Base-by-base conservation (phyloP, 2,113 vertebrate genomes). In the Ornithorhynchus anatinus region DNA sequence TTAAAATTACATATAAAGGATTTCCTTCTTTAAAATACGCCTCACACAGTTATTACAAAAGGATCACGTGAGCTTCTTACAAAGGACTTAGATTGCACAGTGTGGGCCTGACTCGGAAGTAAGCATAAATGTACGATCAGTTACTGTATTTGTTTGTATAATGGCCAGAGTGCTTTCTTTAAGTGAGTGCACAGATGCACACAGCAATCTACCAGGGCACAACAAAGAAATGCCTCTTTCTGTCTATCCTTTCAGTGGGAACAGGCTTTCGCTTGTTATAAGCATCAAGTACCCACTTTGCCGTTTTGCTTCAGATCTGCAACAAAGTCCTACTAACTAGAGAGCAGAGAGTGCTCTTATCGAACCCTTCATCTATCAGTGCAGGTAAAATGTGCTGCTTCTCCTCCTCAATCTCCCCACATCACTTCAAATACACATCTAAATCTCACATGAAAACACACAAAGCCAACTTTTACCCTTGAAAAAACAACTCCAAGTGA, bases 21-120 rank as follows among this genome's bases (percentile, higher is more conserved):
- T 80, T 86, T 76, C 1, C 81, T 85, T 88, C 69, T 84, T 80
- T 78, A 76, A 72, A 75, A 66, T 40, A 47, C 63, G 58, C 40
- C 59, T 43, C 76, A 75, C 45, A 25, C 2, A 40, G 56, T 56
- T 58, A 63, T 68, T 80, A 83, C 77, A 84, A 69, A 73, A 85
- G 59, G 51, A 72, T 68, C 67, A 45, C 42, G 43, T 38, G 50
- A 32, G 35, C 23, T 67, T 77, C 12, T 57, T 50, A 69, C 79
- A 88, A 71, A 68, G 16, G 16, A 79, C 25, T 68, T 32, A 60
- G 52, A 9, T 23, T 15, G 53, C 38, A 51, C 43, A 27, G 7
- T 31, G 42, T 42, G 5, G 69, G 37, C 60, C 39, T 68, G 43
- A 65, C 47, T 39, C 47, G 31, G 47, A 40, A 19, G n/a, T n/a